A percentile compares a stretch with the other conserved stretches of the same genome.
These are phyloP conservation scores for Parascotia fuliginaria DNA, from an alignment of 2,888 invertebrate genomes.

Conservation along the genomic window DNA sequence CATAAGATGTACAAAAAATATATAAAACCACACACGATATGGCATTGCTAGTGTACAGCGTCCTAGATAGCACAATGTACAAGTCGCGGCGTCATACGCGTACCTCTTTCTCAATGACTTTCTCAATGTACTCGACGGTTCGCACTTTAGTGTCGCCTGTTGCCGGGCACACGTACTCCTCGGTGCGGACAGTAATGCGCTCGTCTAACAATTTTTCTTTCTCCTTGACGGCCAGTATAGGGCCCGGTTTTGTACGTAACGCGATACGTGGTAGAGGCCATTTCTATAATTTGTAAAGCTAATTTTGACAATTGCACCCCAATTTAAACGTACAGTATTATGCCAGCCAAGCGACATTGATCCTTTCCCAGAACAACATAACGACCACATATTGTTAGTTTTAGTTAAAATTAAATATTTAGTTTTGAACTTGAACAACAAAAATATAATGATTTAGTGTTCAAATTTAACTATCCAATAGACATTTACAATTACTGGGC, in stretches of 20 bases:
- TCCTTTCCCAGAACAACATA: constrained; percentile 53
- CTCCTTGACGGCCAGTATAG: constrained; percentile 93
- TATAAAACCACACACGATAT: constrained; percentile 76
- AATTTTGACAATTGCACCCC: constrained; percentile 80
- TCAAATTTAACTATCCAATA: constrained; percentile 19
- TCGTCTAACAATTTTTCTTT: constrained; percentile 96
- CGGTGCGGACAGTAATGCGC: constrained; percentile 94
- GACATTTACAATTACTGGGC: constrained; percentile 42
- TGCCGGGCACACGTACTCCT: constrained; percentile 94
- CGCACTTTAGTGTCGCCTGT: constrained; percentile 95
- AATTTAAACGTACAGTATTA: constrained; percentile 58
- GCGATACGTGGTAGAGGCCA: constrained; percentile 93
- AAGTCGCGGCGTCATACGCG: constrained; percentile 65
- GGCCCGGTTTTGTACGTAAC: constrained; percentile 94
- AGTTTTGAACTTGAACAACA: constrained; percentile 31
- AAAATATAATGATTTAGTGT: constrained; percentile 3
- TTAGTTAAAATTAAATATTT: constrained; percentile 45
- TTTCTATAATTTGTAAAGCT: constrained; percentile 85
- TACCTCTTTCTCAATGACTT: constrained; percentile 98
- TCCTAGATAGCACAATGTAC: constrained; percentile 74
- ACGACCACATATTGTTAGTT: constrained; percentile 56
- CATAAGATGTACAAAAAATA: constrained; percentile 58
- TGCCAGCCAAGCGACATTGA: constrained; percentile 73
- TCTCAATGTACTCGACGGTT: constrained; percentile 97
- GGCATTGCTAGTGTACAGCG: constrained; percentile 82